Percentiles rank a stretch among this genome's conserved stretches.
phyloP scores from a whole-genome alignment of 2,888 invertebrate species.

The Brenthis ino region DNA sequence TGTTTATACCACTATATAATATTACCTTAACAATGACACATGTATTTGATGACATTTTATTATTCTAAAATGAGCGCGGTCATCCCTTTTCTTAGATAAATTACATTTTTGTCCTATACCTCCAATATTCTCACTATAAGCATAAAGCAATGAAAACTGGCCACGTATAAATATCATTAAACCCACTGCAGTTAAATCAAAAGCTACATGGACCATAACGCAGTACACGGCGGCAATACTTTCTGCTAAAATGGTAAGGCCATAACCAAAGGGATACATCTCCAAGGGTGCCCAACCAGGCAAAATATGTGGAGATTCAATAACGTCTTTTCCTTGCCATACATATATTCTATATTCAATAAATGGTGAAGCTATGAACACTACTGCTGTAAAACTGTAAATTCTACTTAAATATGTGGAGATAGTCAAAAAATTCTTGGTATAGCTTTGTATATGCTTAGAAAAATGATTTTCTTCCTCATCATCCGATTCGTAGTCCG shows the following conservation, averaged over 20 bases:
- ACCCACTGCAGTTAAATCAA: conserved; percentile 60
- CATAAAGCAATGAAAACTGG: conserved; percentile 56
- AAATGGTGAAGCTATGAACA: conserved; percentile 62
- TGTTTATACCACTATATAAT: conserved; percentile 17
- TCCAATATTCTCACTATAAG: conserved; percentile 56
- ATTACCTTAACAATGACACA: conserved; percentile 56
- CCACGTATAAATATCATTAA: conserved; percentile 67
- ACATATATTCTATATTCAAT: conserved; percentile 51
- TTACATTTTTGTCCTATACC: conserved; percentile 49
- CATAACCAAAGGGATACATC: conserved; percentile 49
- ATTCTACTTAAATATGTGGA: conserved; percentile 50
- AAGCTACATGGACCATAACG: conserved; percentile 58
- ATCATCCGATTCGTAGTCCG: conserved; percentile 46
- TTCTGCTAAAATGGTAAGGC: conserved; percentile 52
- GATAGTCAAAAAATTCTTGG: conserved; percentile 47
- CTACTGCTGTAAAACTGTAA: conserved; percentile 53
- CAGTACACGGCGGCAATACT: conserved; percentile 55
- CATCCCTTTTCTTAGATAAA: conserved; percentile 50
- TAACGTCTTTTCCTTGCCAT: conserved; percentile 37
- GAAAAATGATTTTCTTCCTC: conserved; percentile 45
- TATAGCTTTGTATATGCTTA: conserved; percentile 49
- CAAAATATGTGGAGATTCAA: conserved; percentile 58
- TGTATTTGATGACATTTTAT: conserved; percentile 55
- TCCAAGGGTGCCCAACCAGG: conserved; percentile 62
- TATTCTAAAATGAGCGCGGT: conserved; percentile 58